Base-by-base conservation (phyloP, 2,888 invertebrate species). In the Meiosimyza decipiens region DNA sequence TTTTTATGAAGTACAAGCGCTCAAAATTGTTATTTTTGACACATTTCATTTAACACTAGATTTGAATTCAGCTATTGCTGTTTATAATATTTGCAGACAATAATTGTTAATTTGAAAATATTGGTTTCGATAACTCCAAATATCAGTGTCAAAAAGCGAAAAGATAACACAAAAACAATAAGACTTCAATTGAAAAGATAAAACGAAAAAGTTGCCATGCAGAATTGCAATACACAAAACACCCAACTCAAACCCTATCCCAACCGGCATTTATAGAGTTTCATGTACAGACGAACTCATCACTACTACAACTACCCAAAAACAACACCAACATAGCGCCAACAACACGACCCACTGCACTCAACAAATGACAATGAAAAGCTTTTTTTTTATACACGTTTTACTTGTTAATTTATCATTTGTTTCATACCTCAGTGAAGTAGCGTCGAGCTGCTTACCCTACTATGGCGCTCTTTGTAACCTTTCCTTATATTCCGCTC, bases 261-360 rank as follows among this genome's bases (percentile, higher is more conserved):
- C 82, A 83, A 83, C 84, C 83, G 83, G 84, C 83, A 75, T 74
- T 79, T 80, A 77, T 60, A 63, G 69, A 52, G 40, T 33, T 33
- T 62, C 28, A 62, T 18, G 18, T 12, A 51, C 51, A 52, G 51
- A 50, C 50, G 33, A 16, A 55, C 40, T 16, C n/a, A 57, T 15
- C 11, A 52, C 51, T 52, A 57, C 22, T 12, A n/a, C 54, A 70
- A 18, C 40, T 13, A 9, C 57, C 52, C 63, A 64, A 64, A 40
- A 70, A 66, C 51, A 66, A 69, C 15, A 50, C 62, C 62, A 68
- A 47, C 40, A 69, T 18, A 57, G 40, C 51, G 6, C 11, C 60
- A 60, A 68, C 67, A 62, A 6, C 12, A 68, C n/a, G 51, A 71
- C 55, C 18, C 51, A 62, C 51, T 50, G 22, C 33, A 22, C 52